Conservation (phyloP, 2,113 vertebrate genomes). For the Syngnathus typhle region DNA sequence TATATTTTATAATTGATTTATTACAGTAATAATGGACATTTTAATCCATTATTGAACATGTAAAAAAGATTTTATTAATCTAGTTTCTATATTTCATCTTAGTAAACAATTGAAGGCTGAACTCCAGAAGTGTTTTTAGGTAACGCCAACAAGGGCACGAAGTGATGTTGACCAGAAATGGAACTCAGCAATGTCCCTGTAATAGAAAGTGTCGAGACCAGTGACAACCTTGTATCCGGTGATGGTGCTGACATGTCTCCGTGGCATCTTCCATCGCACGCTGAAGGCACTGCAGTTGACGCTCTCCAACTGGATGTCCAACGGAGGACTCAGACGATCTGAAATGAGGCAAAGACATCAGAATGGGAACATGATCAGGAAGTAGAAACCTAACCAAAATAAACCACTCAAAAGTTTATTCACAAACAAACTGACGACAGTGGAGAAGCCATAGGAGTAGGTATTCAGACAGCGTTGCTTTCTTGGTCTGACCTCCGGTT, state of each 20-base stretch:
- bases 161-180: neutral
- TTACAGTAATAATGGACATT: neutral
- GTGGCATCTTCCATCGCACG: slow-evolving; percentile 86
- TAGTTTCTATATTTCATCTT: neutral
- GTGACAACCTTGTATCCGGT: slow-evolving; percentile 80
- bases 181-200: neutral
- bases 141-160: neutral
- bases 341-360: slow-evolving; percentile 8
- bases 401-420: neutral
- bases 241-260: slow-evolving; percentile 73
- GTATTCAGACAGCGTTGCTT: too few relatives aligned
- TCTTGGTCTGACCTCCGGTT: too few relatives aligned
- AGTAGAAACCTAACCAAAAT: neutral
- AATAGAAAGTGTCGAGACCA: neutral
- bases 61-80: neutral
- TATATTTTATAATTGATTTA: too few relatives aligned
- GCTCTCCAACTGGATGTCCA: slow-evolving; percentile 79
- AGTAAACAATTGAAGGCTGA: neutral
- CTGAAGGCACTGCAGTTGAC: slow-evolving; percentile 88
- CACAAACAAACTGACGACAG: neutral
- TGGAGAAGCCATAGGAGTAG: too few relatives aligned
- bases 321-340: slow-evolving; percentile 85
- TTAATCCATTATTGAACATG: neutral
- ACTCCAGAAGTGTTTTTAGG: neutral
- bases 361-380: neutral